phyloP scores from a whole-genome alignment of 2,888 invertebrate species.

The Caradrina clavipalpis region DNA sequence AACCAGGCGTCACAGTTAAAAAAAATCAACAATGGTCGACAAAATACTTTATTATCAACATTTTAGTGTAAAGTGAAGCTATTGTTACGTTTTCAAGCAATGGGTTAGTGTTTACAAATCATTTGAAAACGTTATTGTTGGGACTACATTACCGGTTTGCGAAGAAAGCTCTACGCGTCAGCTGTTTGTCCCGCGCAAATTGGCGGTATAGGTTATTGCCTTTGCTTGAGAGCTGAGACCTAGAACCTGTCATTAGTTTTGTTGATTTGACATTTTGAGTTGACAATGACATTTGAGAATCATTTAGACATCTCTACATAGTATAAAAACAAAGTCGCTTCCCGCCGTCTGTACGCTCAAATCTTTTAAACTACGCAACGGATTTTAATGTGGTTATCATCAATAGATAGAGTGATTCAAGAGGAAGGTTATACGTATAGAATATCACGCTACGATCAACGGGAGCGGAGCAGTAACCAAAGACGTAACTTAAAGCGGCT shows the following conservation, averaged over 20 bases:
- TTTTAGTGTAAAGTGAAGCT: conserved; percentile 27
- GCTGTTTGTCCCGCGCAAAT: conserved; percentile 36
- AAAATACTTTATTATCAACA: conserved; percentile 55
- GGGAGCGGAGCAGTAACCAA: too few relatives aligned
- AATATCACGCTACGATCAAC: too few relatives aligned
- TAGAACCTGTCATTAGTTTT: conserved; percentile 20
- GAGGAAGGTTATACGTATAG: too few relatives aligned
- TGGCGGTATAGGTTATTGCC: conserved; percentile 46
- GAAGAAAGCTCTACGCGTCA: conserved; percentile 41
- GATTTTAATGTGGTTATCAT: too few relatives aligned
- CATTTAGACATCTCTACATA: too few relatives aligned
- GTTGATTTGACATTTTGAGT: not conserved
- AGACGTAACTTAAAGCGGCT: too few relatives aligned
- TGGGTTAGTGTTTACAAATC: conserved; percentile 49
- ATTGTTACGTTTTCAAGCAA: conserved; percentile 46
- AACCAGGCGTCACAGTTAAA: conserved; percentile 60
- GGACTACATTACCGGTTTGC: conserved; percentile 26
- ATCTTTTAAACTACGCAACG: too few relatives aligned
- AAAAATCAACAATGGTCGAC: conserved; percentile 58
- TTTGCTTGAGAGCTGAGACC: conserved; percentile 37
- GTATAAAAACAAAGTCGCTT: too few relatives aligned
- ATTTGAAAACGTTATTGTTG: conserved; percentile 35
- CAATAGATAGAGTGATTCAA: too few relatives aligned
- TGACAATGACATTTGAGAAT: not conserved
- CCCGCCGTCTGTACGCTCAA: too few relatives aligned